These are phyloP conservation scores for Acleris literana DNA, from an alignment of 2,888 invertebrate genomes.

Conservation along the genomic window DNA sequence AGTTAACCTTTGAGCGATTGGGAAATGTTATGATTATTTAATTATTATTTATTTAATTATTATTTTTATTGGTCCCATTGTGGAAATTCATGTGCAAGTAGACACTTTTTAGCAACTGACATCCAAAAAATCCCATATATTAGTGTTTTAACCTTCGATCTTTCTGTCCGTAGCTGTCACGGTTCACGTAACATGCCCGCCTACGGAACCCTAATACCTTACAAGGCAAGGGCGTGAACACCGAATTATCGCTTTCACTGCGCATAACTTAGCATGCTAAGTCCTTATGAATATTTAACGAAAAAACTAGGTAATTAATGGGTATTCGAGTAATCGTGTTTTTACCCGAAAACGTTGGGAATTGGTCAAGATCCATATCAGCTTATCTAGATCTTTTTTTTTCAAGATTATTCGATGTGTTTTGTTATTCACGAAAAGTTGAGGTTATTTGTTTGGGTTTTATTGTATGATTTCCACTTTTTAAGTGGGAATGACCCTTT, in stretches of 20 bases:
- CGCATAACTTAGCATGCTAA: constrained; percentile 69
- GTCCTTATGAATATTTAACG: constrained; percentile 58
- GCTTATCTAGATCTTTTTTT: constrained; percentile 54
- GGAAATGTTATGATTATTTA: no score
- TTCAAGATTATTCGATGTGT: constrained; percentile 45
- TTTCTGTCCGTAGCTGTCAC: no score
- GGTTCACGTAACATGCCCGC: neutral
- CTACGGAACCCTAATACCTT: constrained; percentile 22
- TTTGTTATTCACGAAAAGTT: neutral
- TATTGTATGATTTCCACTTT: neutral
- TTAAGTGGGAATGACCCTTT: neutral
- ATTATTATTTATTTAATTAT: no score
- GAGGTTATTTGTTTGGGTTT: constrained; percentile 1
- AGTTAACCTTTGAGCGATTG: no score
- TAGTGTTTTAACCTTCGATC: no score
- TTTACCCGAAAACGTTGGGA: constrained; percentile 59
- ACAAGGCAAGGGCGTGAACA: constrained; percentile 38
- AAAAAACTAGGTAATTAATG: constrained; percentile 60
- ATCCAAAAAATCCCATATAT: no score
- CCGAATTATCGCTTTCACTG: constrained; percentile 73
- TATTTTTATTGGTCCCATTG: no score
- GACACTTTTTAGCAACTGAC: no score
- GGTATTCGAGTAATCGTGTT: constrained; percentile 55
- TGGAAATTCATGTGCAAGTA: no score
- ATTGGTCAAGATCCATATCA: constrained; percentile 58